phyloP scores from a whole-genome alignment of 2,113 vertebrate species.

The Alouatta palliata region DNA sequence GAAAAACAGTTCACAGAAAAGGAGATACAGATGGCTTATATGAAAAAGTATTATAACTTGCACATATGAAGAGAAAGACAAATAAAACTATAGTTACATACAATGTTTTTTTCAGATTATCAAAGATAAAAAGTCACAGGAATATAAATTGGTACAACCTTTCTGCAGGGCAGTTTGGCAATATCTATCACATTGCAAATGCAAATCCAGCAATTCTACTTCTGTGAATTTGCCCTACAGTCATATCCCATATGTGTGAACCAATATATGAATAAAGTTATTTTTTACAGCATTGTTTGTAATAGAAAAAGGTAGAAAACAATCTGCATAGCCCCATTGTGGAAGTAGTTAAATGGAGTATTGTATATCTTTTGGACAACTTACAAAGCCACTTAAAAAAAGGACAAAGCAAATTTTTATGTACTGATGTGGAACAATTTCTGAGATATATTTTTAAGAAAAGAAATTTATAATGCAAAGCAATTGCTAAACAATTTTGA shows the following conservation, averaged over 20 bases:
- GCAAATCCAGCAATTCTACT: neutral
- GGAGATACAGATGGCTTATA: neutral
- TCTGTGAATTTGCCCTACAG: neutral
- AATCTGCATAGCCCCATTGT: neutral
- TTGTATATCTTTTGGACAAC: neutral
- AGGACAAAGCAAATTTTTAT: neutral
- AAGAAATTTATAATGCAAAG: neutral
- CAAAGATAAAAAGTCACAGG: neutral
- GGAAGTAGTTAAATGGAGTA: neutral
- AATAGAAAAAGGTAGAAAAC: neutral
- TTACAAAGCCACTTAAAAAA: neutral
- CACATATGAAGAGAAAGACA: neutral
- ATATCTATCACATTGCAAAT: neutral
- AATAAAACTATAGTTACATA: neutral
- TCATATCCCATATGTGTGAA: neutral
- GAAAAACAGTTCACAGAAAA: neutral
- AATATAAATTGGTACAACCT: neutral
- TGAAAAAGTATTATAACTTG: neutral
- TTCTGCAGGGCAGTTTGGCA: neutral
- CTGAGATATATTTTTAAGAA: neutral
- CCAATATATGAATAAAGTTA: neutral
- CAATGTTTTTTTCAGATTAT: neutral
- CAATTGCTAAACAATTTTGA: neutral
- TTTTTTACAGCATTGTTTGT: neutral
- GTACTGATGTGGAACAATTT: neutral